phyloP scores from a whole-genome alignment of 2,113 vertebrate genomes.

The Castor canadensis region DNA sequence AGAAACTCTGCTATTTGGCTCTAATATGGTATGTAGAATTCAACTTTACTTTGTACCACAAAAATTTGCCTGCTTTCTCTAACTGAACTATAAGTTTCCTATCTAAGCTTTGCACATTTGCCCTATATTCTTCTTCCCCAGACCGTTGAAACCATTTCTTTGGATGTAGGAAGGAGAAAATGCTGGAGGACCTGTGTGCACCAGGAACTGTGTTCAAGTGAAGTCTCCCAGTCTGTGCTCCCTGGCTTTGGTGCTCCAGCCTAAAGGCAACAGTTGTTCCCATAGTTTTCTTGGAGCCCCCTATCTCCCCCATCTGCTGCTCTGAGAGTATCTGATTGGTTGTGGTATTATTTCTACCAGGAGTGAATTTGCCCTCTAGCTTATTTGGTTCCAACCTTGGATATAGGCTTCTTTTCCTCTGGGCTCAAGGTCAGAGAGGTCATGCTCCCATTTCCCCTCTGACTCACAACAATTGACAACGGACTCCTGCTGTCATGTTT shows the following conservation, averaged over 20 bases:
- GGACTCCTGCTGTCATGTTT: too few relatives aligned
- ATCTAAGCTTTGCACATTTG: not conserved
- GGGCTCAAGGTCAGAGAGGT: not conserved
- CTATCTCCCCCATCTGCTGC: not conserved
- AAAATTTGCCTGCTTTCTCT: not conserved
- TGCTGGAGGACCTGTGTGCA: not conserved
- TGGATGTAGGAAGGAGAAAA: not conserved
- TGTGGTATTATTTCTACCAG: not conserved
- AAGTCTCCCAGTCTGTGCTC: not conserved
- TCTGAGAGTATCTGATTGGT: not conserved
- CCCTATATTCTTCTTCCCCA: not conserved
- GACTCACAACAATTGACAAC: not conserved
- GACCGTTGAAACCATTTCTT: not conserved
- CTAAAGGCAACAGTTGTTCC: not conserved
- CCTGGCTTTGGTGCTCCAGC: not conserved
- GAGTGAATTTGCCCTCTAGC: not conserved
- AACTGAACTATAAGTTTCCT: not conserved
- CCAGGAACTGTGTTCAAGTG: not conserved
- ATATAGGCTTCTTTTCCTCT: not conserved
- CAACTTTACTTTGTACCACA: not conserved
- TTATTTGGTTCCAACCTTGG: not conserved
- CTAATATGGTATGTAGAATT: not conserved
- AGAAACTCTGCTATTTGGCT: not conserved
- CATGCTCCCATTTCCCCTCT: not conserved
- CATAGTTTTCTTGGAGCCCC: not conserved